Conservation (phyloP, 2,113 vertebrate genomes). For the Ranitomeya imitator region DNA sequence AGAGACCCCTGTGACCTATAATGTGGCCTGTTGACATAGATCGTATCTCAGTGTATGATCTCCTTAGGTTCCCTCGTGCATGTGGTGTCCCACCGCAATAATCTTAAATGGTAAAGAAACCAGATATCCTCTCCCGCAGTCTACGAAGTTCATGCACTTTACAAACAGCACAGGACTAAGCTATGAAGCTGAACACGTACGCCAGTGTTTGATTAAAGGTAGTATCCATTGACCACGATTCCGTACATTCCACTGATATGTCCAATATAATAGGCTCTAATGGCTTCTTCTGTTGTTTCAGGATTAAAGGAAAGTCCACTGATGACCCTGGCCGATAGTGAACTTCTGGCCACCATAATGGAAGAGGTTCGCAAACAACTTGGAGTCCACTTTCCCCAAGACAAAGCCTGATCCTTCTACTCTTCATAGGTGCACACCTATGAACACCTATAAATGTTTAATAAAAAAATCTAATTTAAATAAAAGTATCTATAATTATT, state of each 20-base stretch:
- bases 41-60: neutral
- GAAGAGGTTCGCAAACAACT: conserved; percentile 78
- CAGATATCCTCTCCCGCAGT: conserved; percentile 72
- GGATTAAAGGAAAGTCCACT: conserved; percentile 82
- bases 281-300: conserved; percentile 56
- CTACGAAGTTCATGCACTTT: conserved; percentile 73
- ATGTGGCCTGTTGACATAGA: neutral
- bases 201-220: conserved; percentile 82
- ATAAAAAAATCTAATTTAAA: neutral
- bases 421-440: neutral
- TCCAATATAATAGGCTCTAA: neutral
- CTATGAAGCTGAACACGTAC: conserved; percentile 83
- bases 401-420: neutral
- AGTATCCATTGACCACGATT: conserved; percentile 25
- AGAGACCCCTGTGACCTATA: too few relatives aligned
- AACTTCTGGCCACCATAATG: conserved; percentile 76
- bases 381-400: conserved; percentile 67
- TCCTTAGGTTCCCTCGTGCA: conserved; percentile 71
- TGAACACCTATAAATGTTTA: neutral
- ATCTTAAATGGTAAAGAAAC: conserved; percentile 72
- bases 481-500: neutral
- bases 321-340: conserved; percentile 78
- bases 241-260: too few relatives aligned
- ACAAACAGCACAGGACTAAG: conserved; percentile 72
- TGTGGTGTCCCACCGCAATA: conserved; percentile 79